Conservation (phyloP, 2,797 vertebrate genomes). For the Siniperca obscura region DNA sequence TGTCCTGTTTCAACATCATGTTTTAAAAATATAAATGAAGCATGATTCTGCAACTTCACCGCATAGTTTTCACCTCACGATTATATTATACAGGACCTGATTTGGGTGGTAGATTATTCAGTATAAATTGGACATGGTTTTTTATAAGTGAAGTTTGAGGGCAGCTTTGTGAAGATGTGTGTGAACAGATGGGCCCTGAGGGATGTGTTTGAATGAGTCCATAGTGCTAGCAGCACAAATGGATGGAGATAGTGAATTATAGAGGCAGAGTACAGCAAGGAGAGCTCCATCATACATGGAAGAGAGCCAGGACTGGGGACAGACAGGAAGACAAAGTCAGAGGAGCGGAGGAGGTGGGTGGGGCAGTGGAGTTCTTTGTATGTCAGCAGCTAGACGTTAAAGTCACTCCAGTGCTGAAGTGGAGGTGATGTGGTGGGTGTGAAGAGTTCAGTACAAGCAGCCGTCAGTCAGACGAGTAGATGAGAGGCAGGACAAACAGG, state of each 20-base stretch:
- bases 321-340: constrained; percentile 59
- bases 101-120: constrained; percentile 32
- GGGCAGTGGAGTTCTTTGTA: constrained; percentile 31
- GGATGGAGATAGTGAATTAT: constrained; percentile 55
- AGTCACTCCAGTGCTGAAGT: constrained; percentile 48
- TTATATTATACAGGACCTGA: constrained; percentile 17
- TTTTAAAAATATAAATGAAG: neutral
- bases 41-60: constrained; percentile 10
- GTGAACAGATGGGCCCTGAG: constrained; percentile 44
- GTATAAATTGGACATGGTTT: constrained; percentile 28
- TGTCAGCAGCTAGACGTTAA: constrained; percentile 51
- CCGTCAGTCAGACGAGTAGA: constrained; percentile 38
- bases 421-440: constrained; percentile 43
- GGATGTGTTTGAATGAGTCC: constrained; percentile 35
- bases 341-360: constrained; percentile 38
- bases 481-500: constrained; percentile 36
- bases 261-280: constrained; percentile 35
- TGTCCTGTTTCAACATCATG: neutral
- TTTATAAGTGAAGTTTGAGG: constrained; percentile 23
- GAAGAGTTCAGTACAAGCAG: constrained; percentile 31
- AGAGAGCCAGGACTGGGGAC: constrained; percentile 36
- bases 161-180: constrained; percentile 36
- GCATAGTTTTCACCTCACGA: constrained; percentile 13
- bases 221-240: constrained; percentile 47
- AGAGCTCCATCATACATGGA: constrained; percentile 44